Evolutionary conservation across 2,797 vertebrate species (phyloP).

Genomic region (Columba guinea): DNA sequence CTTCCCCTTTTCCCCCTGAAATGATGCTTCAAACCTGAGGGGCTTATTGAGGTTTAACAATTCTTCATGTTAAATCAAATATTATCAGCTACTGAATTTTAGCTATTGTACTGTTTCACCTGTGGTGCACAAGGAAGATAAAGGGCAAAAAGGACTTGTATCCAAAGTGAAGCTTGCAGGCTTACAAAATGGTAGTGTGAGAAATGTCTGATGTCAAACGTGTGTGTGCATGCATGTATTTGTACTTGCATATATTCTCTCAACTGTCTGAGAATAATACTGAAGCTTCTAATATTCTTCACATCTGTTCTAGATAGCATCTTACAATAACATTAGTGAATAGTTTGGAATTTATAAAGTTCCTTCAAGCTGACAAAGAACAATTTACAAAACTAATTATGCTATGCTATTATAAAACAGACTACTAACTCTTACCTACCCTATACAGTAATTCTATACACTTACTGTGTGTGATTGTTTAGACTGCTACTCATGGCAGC

Average conservation of each 20-base stretch:
- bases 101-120: background rate
- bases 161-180: background rate
- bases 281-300: background rate
- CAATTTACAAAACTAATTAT: background rate
- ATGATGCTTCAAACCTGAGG: background rate
- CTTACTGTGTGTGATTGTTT: background rate
- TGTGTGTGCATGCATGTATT: background rate
- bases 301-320: background rate
- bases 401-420: background rate
- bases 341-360: background rate
- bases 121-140: background rate
- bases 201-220: background rate
- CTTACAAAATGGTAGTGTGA: background rate
- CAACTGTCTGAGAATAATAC: accelerated
- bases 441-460: background rate
- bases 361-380: background rate
- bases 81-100: background rate
- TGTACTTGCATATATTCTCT: background rate
- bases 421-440: background rate
- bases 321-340: background rate
- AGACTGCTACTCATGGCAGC: background rate
- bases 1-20: background rate
- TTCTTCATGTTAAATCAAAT: background rate
- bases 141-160: background rate
- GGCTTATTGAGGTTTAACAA: background rate